Evolutionary conservation across 2,888 invertebrate genomes (phyloP), one percentile per base, ranked within the genome.

Genomic region (Cartodere bifasciata): DNA sequence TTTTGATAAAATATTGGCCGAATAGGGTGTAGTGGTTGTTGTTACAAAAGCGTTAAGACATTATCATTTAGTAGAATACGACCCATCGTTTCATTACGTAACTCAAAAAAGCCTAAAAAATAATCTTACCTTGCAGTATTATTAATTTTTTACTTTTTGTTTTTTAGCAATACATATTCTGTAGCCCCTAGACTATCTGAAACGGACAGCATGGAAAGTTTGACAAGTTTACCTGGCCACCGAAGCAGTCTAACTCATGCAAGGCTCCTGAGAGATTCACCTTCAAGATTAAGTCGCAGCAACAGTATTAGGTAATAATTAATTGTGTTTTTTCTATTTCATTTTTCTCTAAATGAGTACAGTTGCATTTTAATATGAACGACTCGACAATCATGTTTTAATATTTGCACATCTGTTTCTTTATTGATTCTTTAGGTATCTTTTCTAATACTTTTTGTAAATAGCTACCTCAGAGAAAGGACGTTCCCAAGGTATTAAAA

Each of bases 401-500:
- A 29, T 15, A 24, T 16, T 29, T 23, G 16, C 25, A 23, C 13
- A 32, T 14, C 16, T 4, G n/a, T n/a, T n/a, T n/a, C n/a, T n/a
- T n/a, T n/a, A n/a, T n/a, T n/a, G n/a, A n/a, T n/a, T n/a, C n/a
- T n/a, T n/a, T n/a, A n/a, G n/a, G n/a, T n/a, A n/a, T n/a, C n/a
- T n/a, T n/a, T n/a, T n/a, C n/a, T n/a, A n/a, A n/a, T 43, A 31
- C 61, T 58, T 58, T 44, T 46, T 46, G 37, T 40, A 45, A 45
- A 40, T 63, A 85, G 86, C 83, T 84, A 84, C 68, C 83, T 85
- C 63, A 78, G 81, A 76, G 85, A 85, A 73, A 75, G 86, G 83
- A 86, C 86, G 48, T 86, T 85, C 64, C 84, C 85, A 74, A 86
- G 86, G 85, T 83, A 82, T 63, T 72, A 64, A 49, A 24, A 32